Evolutionary conservation across 2,113 vertebrate species (phyloP), one percentile per base, ranked within the genome.

Genomic region (Mellivora capensis): DNA sequence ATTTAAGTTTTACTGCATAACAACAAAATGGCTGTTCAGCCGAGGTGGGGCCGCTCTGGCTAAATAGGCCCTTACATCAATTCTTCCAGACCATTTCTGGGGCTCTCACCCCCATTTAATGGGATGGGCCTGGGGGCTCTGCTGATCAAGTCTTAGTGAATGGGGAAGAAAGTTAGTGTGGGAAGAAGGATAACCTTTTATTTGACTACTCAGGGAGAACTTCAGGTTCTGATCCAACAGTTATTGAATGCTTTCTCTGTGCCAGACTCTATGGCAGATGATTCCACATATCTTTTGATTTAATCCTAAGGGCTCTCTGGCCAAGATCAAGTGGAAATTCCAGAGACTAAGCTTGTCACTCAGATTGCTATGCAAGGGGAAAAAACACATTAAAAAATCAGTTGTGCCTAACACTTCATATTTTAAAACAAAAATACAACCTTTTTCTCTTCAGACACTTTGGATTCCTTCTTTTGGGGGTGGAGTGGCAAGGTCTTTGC

Each of bases 401-500:
- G 1, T 61, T 83, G 8, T 2, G 44, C 4, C 39, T 3, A 62
- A 20, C 6, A 37, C 7, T 81, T 87, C 57, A 39, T 31, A 94
- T 87, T 90, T 97, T 31, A 82, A 94, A 96, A 25, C 44, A 15
- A 90, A 95, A 94, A 84, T 61, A n/a, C 6, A 83, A 27, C 6
- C 3, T 29, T 87, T 69, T 83, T 83, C 23, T 49, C 31, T 87
- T 82, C 47, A 93, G 52, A 54, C 61, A 54, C 13, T 15, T 80
- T 79, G 11, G 15, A 88, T 91, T 85, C 18, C 27, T 81, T 94
- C 52, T 77, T 67, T 91, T 7, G 34, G 21, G 72, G 47, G 20
- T 64, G 61, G 34, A 12, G 6, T 96, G 59, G 42, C 13, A 39
- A 71, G 74, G 8, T 77, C 76, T 92, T 94, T 91, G n/a, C 7